Evolutionary conservation across 1,140 invertebrate genomes (phyloP), one percentile per base, ranked within the genome.

Genomic region (Aphelenchoides avenae): DNA sequence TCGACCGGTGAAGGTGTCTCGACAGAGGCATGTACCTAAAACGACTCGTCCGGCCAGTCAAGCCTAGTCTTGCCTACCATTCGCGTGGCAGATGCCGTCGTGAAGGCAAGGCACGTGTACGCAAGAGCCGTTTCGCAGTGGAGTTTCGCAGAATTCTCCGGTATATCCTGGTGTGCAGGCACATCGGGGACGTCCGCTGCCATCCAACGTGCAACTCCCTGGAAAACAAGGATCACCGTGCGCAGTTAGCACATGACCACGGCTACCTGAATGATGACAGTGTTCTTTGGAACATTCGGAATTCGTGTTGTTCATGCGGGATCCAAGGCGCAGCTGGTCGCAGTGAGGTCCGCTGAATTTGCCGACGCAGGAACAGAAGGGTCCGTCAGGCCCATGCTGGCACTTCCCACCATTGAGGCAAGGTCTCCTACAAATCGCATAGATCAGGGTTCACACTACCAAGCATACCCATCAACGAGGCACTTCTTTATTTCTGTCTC

Each of bases 331-430:
- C n/a, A 13, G 34, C 34, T 36, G 34, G 13, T 13, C 34, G 13
- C 34, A 13, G 34, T 36, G 34, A 36, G 13, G 13, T 18, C 34
- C n/a, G 13, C 34, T 36, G 34, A 13, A 22, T 5, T 22, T 36
- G 46, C 20, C 33, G 11, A 5, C 15, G 42, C 1, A n/a, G 6
- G 46, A 34, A n/a, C 20, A 24, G 20, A 48, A 5, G 46, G 13
- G 22, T 4, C 20, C 46, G 9, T 1, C 1, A 9, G 22, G n/a
- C 7, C 15, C 44, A 26, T 48, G 20, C 5, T 31, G 5, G 18
- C n/a, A 37, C n/a, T 34, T 37, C 20, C 52, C 52, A 4, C 52
- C 52, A 30, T 53, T 54, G 24, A 26, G 39, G 27, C 52, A 53
- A 11, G 31, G 18, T 18, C 27, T 43, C 36, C 46, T 48, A 5